phyloP scores from a whole-genome alignment of 2,113 vertebrate species.

The Oostethus manadensis region DNA sequence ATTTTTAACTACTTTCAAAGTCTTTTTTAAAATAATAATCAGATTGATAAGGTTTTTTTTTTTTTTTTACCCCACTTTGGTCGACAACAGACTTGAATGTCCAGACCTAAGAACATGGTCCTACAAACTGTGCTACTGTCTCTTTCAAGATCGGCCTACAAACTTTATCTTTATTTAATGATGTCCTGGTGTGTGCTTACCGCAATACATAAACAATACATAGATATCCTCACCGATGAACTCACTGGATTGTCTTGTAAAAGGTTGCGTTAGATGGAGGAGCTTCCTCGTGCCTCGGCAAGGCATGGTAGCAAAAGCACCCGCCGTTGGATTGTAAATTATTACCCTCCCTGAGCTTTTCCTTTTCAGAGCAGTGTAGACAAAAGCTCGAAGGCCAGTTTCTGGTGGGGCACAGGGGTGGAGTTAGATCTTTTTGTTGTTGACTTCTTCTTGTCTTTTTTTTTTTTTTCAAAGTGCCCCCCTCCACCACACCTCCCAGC shows the following conservation, averaged over 20 bases:
- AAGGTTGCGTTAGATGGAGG: background rate
- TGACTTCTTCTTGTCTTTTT: conserved; percentile 21
- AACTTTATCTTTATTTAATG: no score
- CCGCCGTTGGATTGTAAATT: conserved; percentile 38
- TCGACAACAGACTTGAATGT: no score
- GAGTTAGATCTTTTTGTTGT: conserved; percentile 41
- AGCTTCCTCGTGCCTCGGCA: conserved; percentile 8
- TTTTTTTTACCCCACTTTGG: no score
- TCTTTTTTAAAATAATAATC: no score
- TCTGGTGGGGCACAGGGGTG: conserved; percentile 23
- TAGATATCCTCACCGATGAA: no score
- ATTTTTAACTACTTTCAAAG: no score
- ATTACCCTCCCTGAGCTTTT: conserved; percentile 30
- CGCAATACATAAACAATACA: no score
- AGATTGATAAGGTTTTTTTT: no score
- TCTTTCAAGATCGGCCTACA: no score
- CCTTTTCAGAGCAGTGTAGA: conserved; percentile 41
- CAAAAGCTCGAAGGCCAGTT: conserved; percentile 39
- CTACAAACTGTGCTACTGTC: no score
- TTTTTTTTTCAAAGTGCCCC: conserved; percentile 34
- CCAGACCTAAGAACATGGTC: no score
- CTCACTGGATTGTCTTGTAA: background rate
- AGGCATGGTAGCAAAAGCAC: conserved; percentile 11
- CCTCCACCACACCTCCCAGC: conserved; percentile 12
- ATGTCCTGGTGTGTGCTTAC: no score